phyloP scores from a whole-genome alignment of 2,113 vertebrate genomes.

The Hippocampus guttulatus region DNA sequence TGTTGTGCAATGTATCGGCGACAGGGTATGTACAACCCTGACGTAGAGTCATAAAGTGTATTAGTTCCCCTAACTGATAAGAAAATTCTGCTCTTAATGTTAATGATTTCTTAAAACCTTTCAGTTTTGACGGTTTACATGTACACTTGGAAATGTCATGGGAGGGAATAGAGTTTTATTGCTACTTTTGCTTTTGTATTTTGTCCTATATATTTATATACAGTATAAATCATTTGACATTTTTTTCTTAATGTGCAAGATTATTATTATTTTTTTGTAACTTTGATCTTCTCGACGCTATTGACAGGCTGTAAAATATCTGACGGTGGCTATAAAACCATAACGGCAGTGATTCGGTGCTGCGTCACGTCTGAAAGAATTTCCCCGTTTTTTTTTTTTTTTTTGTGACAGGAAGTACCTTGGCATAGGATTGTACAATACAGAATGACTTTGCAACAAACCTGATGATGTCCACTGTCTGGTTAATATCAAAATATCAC shows the following conservation, averaged over 20 bases:
- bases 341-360: neutral
- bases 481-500: too few relatives aligned
- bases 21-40: neutral
- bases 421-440: neutral
- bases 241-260: neutral
- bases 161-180: neutral
- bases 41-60: slow-evolving; percentile 14
- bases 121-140: neutral
- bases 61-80: slow-evolving; percentile 12
- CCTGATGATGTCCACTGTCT: neutral
- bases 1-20: slow-evolving; percentile 6
- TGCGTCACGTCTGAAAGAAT: neutral
- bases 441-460: neutral
- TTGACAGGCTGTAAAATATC: neutral
- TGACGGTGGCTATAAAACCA: neutral
- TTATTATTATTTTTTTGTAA: neutral
- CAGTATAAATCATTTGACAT: neutral
- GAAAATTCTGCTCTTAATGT: neutral
- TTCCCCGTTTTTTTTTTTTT: neutral
- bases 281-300: neutral
- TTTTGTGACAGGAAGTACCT: neutral
- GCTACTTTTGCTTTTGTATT: neutral
- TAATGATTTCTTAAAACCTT: neutral
- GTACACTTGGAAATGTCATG: neutral
- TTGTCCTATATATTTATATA: neutral